phyloP scores from a whole-genome alignment of 2,888 invertebrate species.

The Pristionchus japonicus region DNA sequence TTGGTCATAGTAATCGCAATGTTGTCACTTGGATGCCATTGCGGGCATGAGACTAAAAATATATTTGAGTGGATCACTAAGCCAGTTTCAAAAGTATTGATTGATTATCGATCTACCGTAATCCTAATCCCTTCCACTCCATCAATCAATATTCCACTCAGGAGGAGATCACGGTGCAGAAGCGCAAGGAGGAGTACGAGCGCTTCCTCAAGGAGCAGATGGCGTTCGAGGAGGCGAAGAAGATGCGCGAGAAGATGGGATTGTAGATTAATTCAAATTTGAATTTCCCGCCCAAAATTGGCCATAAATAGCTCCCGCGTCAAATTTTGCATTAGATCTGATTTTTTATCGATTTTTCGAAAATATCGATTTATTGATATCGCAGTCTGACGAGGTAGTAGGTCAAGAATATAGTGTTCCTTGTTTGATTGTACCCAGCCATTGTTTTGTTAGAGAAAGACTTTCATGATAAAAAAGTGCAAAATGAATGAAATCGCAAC shows the following conservation, averaged over 20 bases:
- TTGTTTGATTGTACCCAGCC: not conserved
- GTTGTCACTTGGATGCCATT: no score
- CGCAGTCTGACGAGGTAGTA: conserved; percentile 12
- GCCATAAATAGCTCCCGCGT: not conserved
- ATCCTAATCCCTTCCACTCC: no score
- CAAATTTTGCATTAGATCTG: conserved; percentile 24
- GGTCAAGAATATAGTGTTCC: not conserved
- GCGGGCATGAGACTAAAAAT: no score
- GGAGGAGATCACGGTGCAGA: conserved; percentile 63
- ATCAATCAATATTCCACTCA: conserved; percentile 41
- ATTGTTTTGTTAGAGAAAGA: not conserved
- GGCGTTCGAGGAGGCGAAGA: conserved; percentile 69
- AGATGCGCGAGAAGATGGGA: conserved; percentile 51
- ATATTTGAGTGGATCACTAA: no score
- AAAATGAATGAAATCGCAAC: not conserved
- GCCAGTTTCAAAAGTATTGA: no score
- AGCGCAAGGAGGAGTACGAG: conserved; percentile 69
- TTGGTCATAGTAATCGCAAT: not conserved
- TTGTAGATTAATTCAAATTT: conserved; percentile 24
- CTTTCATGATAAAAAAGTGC: not conserved
- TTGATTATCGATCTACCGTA: not conserved
- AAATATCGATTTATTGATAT: not conserved
- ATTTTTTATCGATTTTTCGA: not conserved
- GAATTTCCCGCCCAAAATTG: conserved; percentile 15
- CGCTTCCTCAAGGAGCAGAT: conserved; percentile 67